Evolutionary conservation across 53 echinoderm and acorn worm species (phyloP).

Genomic region (Luidia sarsii): DNA sequence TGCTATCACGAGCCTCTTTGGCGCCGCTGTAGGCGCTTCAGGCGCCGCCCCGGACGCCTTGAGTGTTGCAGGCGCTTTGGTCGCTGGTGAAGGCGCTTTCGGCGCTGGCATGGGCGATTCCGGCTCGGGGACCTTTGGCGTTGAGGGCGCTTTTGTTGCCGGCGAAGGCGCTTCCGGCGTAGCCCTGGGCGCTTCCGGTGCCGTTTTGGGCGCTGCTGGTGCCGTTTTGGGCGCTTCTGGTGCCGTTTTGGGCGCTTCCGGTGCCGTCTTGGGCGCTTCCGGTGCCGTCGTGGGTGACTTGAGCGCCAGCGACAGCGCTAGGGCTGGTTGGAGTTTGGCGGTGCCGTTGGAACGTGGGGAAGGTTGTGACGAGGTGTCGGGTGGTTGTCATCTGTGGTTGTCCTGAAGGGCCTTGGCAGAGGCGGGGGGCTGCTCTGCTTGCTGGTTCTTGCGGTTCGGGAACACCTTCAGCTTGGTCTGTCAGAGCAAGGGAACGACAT

Average conservation of each 20-base stretch:
- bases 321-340: no score
- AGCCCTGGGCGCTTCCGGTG: background rate
- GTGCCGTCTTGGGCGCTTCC: background rate
- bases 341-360: constrained; percentile 20
- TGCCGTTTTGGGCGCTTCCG: no score
- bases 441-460: constrained; percentile 45
- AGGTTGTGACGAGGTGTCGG: constrained; percentile 11
- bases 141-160: background rate
- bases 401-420: background rate
- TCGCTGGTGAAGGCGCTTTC: background rate
- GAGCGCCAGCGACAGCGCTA: constrained; percentile 7
- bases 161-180: background rate
- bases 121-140: background rate
- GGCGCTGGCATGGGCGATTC: background rate
- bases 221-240: no score
- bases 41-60: background rate
- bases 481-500: no score
- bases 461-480: constrained; percentile 77
- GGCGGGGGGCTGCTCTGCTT: background rate
- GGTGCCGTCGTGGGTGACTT: background rate
- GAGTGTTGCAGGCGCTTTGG: background rate
- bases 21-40: background rate
- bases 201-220: no score
- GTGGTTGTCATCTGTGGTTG: constrained; percentile 42
- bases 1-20: no score